These are phyloP conservation scores for Cryptus armator DNA, from an alignment of 2,888 invertebrate species.

Conservation along the genomic window DNA sequence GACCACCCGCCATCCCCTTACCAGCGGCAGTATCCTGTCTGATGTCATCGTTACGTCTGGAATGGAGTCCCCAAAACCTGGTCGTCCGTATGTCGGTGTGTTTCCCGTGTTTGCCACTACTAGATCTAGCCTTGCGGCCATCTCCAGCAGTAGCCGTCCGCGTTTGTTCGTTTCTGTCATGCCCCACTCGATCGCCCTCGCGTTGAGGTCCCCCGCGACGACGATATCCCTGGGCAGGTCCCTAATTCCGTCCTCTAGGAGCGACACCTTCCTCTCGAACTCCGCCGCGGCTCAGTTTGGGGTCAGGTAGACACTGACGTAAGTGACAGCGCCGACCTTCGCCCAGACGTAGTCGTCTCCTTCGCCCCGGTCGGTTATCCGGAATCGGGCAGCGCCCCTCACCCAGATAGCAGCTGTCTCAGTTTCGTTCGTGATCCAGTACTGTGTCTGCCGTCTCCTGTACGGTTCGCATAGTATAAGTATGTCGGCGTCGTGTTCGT, in stretches of 20 bases:
- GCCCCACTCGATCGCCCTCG: conserved; percentile 70
- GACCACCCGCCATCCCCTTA: conserved; percentile 63
- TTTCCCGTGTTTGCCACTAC: conserved; percentile 48
- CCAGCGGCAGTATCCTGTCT: conserved; percentile 38
- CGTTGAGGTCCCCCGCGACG: conserved; percentile 63
- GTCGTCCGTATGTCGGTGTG: conserved; percentile 58
- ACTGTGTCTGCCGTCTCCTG: conserved; percentile 41
- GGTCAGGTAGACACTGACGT: conserved; percentile 55
- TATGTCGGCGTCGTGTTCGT: conserved; percentile 33
- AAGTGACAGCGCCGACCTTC: conserved; percentile 40
- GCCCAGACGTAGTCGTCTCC: conserved; percentile 56
- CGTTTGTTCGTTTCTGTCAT: conserved; percentile 70
- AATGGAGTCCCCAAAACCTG: conserved; percentile 48
- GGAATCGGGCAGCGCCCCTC: conserved; percentile 40
- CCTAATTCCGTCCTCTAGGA: conserved; percentile 54
- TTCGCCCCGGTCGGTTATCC: conserved; percentile 9
- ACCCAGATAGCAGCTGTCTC: conserved; percentile 53
- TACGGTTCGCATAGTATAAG: conserved; percentile 51
- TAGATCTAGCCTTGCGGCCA: conserved; percentile 68
- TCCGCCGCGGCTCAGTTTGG: conserved; percentile 54
- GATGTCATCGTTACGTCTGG: conserved; percentile 66
- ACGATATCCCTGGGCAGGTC: conserved; percentile 43
- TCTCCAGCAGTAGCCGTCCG: conserved; percentile 70
- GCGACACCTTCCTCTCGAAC: conserved; percentile 30
- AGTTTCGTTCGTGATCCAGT: conserved; percentile 42